Percentiles rank a stretch among this genome's conserved stretches.
Evolutionary conservation across 1,140 invertebrate species (phyloP).

Genomic region (Meloidogyne chitwoodi): DNA sequence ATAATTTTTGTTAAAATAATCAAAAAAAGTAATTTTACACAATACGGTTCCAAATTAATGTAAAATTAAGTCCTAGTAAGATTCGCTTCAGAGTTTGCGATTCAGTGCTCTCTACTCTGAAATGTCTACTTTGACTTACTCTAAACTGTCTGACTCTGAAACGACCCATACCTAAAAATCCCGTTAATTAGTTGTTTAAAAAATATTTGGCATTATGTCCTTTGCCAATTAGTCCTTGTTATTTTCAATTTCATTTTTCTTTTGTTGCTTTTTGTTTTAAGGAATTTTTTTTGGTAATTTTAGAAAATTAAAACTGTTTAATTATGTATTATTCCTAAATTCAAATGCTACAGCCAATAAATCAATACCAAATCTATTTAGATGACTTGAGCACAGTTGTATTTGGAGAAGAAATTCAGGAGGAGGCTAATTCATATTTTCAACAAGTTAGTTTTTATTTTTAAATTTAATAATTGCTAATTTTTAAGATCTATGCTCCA

Average conservation of each 20-base stretch:
- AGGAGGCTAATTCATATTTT: conserved; percentile 46
- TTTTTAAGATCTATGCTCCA: conserved; percentile 42
- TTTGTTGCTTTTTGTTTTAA: not conserved
- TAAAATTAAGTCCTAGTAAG: too few species aligned
- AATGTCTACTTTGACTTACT: too few species aligned
- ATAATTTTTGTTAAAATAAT: not conserved
- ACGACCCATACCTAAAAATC: too few species aligned
- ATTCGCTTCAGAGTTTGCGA: too few species aligned
- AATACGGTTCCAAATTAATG: too few species aligned
- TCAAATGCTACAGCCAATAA: not conserved
- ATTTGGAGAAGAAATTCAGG: conserved; percentile 43
- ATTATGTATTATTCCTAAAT: not conserved
- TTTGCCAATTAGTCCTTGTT: not conserved
- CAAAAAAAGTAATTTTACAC: not conserved
- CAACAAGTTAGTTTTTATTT: conserved; percentile 29
- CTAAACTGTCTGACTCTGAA: too few species aligned
- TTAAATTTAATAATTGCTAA: not conserved
- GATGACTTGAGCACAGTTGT: conserved; percentile 34
- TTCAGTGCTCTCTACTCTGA: too few species aligned
- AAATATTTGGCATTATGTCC: not conserved
- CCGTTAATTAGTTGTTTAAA: not conserved
- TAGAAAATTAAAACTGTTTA: not conserved
- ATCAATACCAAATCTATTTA: conserved; percentile 17
- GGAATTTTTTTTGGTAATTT: not conserved
- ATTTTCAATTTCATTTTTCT: not conserved